Evolutionary conservation across 2,888 invertebrate species (phyloP).

Genomic region (Dryobota labecula): DNA sequence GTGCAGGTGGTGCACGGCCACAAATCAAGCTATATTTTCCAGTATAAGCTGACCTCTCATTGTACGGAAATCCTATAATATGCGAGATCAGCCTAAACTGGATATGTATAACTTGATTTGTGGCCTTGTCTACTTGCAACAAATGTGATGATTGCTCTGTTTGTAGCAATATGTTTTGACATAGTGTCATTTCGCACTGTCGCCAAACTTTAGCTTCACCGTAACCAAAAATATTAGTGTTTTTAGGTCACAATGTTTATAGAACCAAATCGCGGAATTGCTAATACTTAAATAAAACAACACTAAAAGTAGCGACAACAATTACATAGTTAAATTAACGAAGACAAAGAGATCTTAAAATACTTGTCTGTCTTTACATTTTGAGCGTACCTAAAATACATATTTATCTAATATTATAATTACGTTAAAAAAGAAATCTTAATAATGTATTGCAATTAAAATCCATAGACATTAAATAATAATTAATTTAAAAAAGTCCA

Average conservation of each 20-base stretch:
- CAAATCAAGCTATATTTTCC: too few relatives aligned
- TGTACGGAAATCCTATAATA: too few relatives aligned
- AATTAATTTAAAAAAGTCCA: slow-evolving; percentile 62
- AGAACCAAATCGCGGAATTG: not conserved
- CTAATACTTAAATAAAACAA: slow-evolving; percentile 42
- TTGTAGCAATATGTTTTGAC: not conserved
- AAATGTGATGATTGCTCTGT: not conserved
- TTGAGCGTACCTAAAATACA: slow-evolving; percentile 82
- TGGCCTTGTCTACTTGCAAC: too few relatives aligned
- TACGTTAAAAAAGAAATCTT: slow-evolving; percentile 67
- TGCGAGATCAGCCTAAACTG: too few relatives aligned
- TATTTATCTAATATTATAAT: slow-evolving; percentile 66
- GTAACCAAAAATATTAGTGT: not conserved
- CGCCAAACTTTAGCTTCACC: not conserved
- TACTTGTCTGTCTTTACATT: slow-evolving; percentile 76
- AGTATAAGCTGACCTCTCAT: too few relatives aligned
- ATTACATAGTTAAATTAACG: slow-evolving; percentile 53
- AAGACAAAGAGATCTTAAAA: slow-evolving; percentile 73
- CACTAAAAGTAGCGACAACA: slow-evolving; percentile 58
- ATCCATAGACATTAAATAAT: slow-evolving; percentile 70
- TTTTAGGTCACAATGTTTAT: not conserved
- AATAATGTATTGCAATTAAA: slow-evolving; percentile 73
- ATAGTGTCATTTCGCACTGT: not conserved
- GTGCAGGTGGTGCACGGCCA: not conserved
- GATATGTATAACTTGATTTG: too few relatives aligned